Evolutionary conservation across 1,140 invertebrate species (phyloP), one percentile per base, ranked within the genome.

Genomic region (Atta colombica): DNA sequence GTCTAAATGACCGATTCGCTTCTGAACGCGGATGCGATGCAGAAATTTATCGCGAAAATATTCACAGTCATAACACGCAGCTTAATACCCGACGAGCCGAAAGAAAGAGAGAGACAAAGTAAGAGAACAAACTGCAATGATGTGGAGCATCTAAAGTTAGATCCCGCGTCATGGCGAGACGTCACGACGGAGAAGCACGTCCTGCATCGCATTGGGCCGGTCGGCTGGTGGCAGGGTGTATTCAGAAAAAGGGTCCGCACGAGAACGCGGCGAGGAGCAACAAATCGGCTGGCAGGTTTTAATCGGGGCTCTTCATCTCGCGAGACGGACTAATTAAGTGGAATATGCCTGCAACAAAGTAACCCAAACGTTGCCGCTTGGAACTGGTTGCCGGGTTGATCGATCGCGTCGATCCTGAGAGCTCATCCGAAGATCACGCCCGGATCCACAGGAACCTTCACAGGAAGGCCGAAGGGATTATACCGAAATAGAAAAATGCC

Each of bases 41-140:
- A 21, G 63, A 77, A 89, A 88, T 92, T 92, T 90, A 87, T 90
- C 82, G 85, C 66, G 39, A 55, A 86, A 89, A 80, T 90, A 92
- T 92, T 89, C 74, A 77, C 87, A 90, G 90, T 87, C 86, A 91
- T 88, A 90, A 91, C 85, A 90, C 80, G 77, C 78, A 53, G 74
- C 71, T 88, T 87, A 63, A 88, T 63, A 71, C 61, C 77, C 60
- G 49, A 51, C 35, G 25, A 71, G 49, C 71, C 18, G 58, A 69
- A 65, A 53, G 18, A 81, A n/a, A 66, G 16, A 31, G 69, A 86
- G 66, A 74, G 53, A 35, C 39, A 61, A 16, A 71, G 71, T 75
- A 21, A n/a, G 31, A 31, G 39, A 18, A 39, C 14, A 25, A 72
- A 72, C 65, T 72, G 66, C 53, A 75, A 78, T 60, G 78, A 91